Evolutionary conservation across 2,888 invertebrate genomes (phyloP).

Genomic region (Ypsolopha sequella): DNA sequence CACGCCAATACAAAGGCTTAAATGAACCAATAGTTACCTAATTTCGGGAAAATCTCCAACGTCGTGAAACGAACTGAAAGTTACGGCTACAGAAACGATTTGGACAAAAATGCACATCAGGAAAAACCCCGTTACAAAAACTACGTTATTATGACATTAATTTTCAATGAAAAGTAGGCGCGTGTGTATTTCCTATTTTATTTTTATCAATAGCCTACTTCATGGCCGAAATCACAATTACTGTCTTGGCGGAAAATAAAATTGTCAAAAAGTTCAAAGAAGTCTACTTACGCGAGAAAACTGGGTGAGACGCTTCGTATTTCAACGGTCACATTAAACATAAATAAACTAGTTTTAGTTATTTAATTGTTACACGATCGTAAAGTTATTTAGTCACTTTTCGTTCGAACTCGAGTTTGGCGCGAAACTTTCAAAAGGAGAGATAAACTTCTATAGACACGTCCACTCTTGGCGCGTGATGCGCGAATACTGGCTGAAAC

Average conservation of each 20-base stretch:
- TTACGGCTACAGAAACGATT: too few relatives aligned
- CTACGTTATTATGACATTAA: too few relatives aligned
- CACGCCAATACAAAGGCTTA: too few relatives aligned
- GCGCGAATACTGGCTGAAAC: constrained; percentile 38
- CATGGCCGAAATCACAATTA: constrained; percentile 15
- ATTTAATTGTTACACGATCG: constrained; percentile 16
- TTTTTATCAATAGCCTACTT: neutral
- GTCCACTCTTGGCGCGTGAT: constrained; percentile 28
- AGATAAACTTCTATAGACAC: constrained; percentile 16
- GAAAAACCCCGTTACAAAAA: too few relatives aligned
- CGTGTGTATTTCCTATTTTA: too few relatives aligned
- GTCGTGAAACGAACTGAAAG: too few relatives aligned
- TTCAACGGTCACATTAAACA: constrained; percentile 22
- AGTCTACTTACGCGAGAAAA: constrained; percentile 21
- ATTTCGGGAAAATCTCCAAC: too few relatives aligned
- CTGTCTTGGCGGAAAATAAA: constrained; percentile 13
- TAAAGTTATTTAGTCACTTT: constrained; percentile 14
- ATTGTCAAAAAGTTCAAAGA: constrained; percentile 13
- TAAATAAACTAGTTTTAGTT: constrained; percentile 12
- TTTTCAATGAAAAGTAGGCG: too few relatives aligned
- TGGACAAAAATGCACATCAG: too few relatives aligned
- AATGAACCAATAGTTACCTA: too few relatives aligned
- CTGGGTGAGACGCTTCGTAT: constrained; percentile 13
- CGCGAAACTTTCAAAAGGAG: constrained; percentile 35
- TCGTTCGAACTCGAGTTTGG: constrained; percentile 23